Evolutionary conservation across 2,113 vertebrate species (phyloP).

Genomic region (Gambusia affinis): DNA sequence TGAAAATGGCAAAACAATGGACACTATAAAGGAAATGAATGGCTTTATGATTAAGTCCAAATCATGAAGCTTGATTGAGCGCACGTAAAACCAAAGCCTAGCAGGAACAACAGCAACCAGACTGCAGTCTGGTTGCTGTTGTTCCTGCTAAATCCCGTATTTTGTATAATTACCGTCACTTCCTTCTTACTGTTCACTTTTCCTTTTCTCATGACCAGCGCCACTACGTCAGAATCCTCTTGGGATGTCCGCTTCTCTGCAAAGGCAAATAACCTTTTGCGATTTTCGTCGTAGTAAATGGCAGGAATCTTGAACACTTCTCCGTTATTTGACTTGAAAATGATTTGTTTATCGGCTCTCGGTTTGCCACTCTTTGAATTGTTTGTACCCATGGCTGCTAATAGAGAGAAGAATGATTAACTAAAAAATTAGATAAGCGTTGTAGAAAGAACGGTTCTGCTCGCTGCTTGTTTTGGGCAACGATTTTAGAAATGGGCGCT

Average conservation of each 20-base stretch:
- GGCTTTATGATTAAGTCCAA: too few species aligned
- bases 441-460: too few species aligned
- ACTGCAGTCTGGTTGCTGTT: too few species aligned
- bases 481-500: too few species aligned
- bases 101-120: too few species aligned
- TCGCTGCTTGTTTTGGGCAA: too few species aligned
- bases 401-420: not conserved
- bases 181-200: not conserved
- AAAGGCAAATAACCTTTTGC: not conserved
- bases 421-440: too few species aligned
- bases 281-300: not conserved
- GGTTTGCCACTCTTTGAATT: not conserved
- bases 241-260: not conserved
- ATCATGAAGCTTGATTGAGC: too few species aligned
- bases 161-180: not conserved
- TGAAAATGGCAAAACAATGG: too few species aligned
- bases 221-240: not conserved
- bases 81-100: too few species aligned
- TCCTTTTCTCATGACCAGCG: not conserved
- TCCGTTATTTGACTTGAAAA: not conserved
- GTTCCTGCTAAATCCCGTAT: too few species aligned
- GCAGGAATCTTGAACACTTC: not conserved
- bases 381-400: not conserved
- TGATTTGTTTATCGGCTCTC: not conserved
- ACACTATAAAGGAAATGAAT: too few species aligned